phyloP scores from a whole-genome alignment of 35 echinoderm and acorn worm species.

The Amphiura filiformis region DNA sequence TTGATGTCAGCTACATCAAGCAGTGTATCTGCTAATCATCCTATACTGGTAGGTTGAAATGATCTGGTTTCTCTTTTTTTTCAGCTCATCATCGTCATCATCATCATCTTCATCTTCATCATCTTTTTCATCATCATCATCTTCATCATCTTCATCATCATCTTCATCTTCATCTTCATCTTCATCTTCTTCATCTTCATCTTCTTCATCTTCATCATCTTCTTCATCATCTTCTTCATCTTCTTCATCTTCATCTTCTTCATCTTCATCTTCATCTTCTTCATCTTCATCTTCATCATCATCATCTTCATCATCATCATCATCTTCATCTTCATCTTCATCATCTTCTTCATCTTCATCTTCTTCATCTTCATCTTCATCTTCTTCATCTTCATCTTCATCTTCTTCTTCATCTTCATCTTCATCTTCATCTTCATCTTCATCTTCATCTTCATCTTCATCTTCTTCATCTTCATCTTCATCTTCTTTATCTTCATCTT shows the following conservation, averaged over 20 bases:
- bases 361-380: slow-evolving; percentile 23
- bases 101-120: slow-evolving; percentile 9
- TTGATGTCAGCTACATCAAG: neutral
- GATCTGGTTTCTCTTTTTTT: neutral
- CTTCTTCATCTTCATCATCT: slow-evolving; percentile 33
- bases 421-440: too few relatives aligned
- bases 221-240: slow-evolving; percentile 16
- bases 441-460: neutral
- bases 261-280: slow-evolving; percentile 14
- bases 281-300: slow-evolving; percentile 18
- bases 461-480: neutral
- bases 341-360: slow-evolving; percentile 21
- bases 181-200: slow-evolving; percentile 29
- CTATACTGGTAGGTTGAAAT: slow-evolving; percentile 1
- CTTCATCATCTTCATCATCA: slow-evolving; percentile 17
- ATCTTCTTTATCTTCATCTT: too few relatives aligned
- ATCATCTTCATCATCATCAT: slow-evolving; percentile 41
- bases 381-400: slow-evolving; percentile 21
- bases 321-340: slow-evolving; percentile 32
- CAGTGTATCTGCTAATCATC: neutral
- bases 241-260: slow-evolving; percentile 23
- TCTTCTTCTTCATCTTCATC: slow-evolving; percentile 10
- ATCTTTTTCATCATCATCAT: slow-evolving; percentile 22
- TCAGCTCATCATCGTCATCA: neutral
- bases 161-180: slow-evolving; percentile 2